Conservation (phyloP, 2,113 vertebrate species). For the Telmatochromis sp. region DNA sequence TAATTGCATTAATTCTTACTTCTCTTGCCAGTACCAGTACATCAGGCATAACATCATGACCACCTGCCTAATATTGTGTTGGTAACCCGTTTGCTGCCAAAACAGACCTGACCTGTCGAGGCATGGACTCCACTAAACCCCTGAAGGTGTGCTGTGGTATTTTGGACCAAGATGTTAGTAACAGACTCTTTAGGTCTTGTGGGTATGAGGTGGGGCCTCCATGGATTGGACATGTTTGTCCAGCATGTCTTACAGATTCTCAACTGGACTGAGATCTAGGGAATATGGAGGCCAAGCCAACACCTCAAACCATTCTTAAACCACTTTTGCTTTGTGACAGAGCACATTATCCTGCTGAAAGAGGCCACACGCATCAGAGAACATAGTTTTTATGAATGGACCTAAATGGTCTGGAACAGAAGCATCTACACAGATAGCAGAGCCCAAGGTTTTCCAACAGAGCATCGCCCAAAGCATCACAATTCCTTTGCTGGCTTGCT, state of each 20-base stretch:
- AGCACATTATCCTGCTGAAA: neutral
- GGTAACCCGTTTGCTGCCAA: neutral
- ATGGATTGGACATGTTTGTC: neutral
- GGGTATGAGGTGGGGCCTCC: neutral
- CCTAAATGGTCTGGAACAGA: neutral
- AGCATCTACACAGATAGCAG: neutral
- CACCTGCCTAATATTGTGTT: neutral
- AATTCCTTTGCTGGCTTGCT: neutral
- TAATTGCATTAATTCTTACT: neutral
- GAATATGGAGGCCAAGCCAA: neutral
- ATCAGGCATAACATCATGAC: neutral
- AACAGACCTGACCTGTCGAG: neutral
- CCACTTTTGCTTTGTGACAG: neutral
- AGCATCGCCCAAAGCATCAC: neutral
- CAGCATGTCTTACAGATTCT: neutral
- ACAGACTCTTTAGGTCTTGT: neutral
- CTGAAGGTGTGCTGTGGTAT: neutral
- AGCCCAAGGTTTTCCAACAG: neutral
- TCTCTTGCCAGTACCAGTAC: neutral
- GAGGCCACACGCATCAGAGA: neutral
- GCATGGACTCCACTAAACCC: neutral
- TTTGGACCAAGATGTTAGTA: neutral
- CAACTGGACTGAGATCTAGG: neutral
- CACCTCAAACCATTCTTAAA: neutral
- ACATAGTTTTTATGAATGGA: neutral